Conservation (phyloP, 1,140 invertebrate genomes). For the Pentalonia nigronervosa region DNA sequence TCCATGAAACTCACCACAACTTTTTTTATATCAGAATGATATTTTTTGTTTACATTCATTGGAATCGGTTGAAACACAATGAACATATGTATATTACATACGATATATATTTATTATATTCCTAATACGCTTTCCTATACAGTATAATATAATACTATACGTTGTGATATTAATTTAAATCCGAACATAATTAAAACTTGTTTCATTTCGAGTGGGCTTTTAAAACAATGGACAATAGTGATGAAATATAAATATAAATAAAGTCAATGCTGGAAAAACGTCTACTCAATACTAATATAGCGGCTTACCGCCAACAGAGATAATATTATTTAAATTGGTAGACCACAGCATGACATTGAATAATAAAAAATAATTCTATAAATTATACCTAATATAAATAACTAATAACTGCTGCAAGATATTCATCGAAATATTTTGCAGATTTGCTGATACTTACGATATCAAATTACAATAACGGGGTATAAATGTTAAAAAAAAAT, state of each 20-base stretch:
- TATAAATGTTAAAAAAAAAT: not conserved
- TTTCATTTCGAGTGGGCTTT: not conserved
- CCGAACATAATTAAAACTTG: not conserved
- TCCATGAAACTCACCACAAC: not conserved
- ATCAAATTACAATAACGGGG: not conserved
- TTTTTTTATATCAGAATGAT: not conserved
- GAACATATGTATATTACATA: not conserved
- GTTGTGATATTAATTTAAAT: not conserved
- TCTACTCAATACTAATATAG: not conserved
- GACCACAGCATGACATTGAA: not conserved
- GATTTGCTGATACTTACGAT: not conserved
- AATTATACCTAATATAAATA: not conserved
- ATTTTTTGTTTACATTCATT: not conserved
- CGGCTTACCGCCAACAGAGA: not conserved
- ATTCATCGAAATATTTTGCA: not conserved
- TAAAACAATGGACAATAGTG: constrained; percentile 5
- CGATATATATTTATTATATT: not conserved
- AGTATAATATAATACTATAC: not conserved
- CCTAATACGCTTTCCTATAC: not conserved
- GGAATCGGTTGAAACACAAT: not conserved
- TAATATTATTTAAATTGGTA: constrained; percentile 11
- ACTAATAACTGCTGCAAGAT: not conserved
- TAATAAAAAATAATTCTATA: not conserved
- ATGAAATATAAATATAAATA: not conserved
- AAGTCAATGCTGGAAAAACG: not conserved